phyloP scores from a whole-genome alignment of 1,140 invertebrate species.

The Ceratina calcarata region DNA sequence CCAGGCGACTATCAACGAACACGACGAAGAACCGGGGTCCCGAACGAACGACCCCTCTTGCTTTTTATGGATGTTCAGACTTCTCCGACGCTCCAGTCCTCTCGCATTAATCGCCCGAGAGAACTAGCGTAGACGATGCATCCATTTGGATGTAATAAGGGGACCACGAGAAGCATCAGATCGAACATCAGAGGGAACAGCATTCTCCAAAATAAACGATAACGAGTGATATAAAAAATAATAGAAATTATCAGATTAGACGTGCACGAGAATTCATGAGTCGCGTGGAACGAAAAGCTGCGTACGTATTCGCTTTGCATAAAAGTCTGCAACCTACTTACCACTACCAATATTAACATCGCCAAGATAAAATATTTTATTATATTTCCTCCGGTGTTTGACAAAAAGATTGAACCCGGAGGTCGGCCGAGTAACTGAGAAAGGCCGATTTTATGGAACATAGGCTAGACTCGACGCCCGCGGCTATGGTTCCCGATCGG shows the following conservation, averaged over 20 bases:
- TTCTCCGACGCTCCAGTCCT: neutral
- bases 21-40: conserved; percentile 28
- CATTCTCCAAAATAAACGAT: too few species aligned
- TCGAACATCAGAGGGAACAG: neutral
- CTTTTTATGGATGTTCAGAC: conserved; percentile 45
- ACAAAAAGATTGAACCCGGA: neutral
- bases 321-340: neutral
- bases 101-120: too few species aligned
- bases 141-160: too few species aligned
- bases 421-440: neutral
- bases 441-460: neutral
- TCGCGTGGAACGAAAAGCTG: too few species aligned
- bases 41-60: conserved; percentile 3
- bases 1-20: conserved; percentile 43
- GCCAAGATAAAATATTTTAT: neutral
- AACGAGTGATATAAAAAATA: too few species aligned
- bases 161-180: too few species aligned
- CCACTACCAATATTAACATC: too few species aligned
- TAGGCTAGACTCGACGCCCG: conserved; percentile 3
- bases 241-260: too few species aligned
- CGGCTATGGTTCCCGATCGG: conserved; percentile 26
- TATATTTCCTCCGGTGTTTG: neutral
- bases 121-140: too few species aligned
- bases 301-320: too few species aligned
- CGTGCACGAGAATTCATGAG: too few species aligned